Base-by-base conservation (phyloP, 2,797 vertebrate genomes). In the Hypotaenidia okinawae region DNA sequence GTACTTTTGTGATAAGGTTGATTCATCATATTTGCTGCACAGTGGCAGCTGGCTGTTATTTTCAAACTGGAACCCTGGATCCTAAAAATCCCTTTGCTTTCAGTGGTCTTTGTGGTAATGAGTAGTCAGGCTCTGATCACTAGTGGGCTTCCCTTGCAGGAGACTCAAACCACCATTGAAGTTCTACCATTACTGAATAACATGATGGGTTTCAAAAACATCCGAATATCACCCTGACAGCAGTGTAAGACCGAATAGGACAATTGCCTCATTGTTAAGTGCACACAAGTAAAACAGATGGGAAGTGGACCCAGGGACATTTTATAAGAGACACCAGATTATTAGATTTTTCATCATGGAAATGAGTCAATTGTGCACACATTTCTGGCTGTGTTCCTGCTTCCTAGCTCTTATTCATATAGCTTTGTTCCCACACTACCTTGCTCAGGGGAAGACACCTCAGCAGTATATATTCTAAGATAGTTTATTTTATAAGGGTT, bases 401-500 rank as follows among this genome's bases (percentile, higher is more conserved):
- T 76, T 90, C 74, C 21, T 64, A 66, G 16, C 6, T 73, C 25
- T 75, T 81, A 66, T 47, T 75, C 28, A 45, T 79, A 62, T 10
- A 89, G 18, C 11, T 92, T 28, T 87, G 28, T 62, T 90, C 33
- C 49, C 17, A 55, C n/a, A 30, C 32, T 75, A 32, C 54, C 69
- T 93, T 89, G 62, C 80, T 82, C 81, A 51, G 27, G 70, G 51
- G 62, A 95, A 76, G 70, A 84, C 51, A 76, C 30, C 37, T 89
- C 86, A 78, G 81, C 67, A 90, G 30, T 54, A 54, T 32, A 73
- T 67, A 5, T 90, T 94, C 59, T n/a, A 86, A 93, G 54, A 57
- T n/a, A 91, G 54, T 84, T 93, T 92, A 81, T 90, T 89, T 92
- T 85, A 87, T 84, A 84, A 78, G 32, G 54, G 32, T 78, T 93